Evolutionary conservation across 2,113 vertebrate species (phyloP), one percentile per base, ranked within the genome.

Genomic region (Chaetops frenatus): DNA sequence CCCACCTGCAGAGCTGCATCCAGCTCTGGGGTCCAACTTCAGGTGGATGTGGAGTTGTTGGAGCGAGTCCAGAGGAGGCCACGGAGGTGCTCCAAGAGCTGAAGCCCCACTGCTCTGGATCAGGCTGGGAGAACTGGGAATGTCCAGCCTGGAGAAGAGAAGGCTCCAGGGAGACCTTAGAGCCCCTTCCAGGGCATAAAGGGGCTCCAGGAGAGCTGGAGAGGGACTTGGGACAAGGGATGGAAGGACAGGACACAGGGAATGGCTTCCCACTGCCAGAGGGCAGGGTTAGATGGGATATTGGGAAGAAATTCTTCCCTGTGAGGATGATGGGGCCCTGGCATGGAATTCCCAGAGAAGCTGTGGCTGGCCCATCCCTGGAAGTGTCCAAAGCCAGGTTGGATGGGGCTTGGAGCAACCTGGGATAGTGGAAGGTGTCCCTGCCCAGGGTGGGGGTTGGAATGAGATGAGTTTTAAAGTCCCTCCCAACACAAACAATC

Each of bases 71-170:
- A 48, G 79, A 72, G 44, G 48, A 57, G 9, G 33, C 2, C 50
- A 15, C 0, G 0, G 15, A 25, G 6, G 23, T 81, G 11, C 2
- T 54, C 10, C 0, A 2, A 40, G 71, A 35, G 40, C 1, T 91
- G 88, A 38, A 81, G 10, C 6, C 4, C 3, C 79, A 91, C 36
- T 51, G 16, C 57, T 77, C 31, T 67, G 10, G 8, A 16, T 6
- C 2, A 53, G 62, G 27, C 27, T 83, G 67, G 4, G 74, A 76
- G 7, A 86, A 7, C 2, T 58, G 66, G 42, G 65, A 29, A 14
- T 33, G 72, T 10, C 8, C 12, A 84, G 9, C 18, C n/a, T 71
- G 81, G 51, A 40, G n/a, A 51, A 33, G 14, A 0, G 38, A 66
- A 71, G 22, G 21, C 0, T 62, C 13, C 4, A 0, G 6, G 58